Evolutionary conservation across 2,113 vertebrate species (phyloP), one percentile per base, ranked within the genome.

Genomic region (Carassius gibelio): DNA sequence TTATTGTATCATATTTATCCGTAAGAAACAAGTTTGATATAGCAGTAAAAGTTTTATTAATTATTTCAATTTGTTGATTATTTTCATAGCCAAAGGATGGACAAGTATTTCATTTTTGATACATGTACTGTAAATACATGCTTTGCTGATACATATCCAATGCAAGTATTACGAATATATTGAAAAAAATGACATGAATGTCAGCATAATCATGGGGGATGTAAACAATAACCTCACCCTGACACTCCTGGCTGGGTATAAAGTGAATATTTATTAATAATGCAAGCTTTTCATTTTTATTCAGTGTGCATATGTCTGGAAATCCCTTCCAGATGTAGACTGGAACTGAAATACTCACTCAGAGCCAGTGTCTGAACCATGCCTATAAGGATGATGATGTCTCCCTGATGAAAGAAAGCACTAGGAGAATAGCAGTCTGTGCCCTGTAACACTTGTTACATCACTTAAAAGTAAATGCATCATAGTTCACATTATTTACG

Each of bases 231-330:
- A 69, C 15, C 15, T 19, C 48, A 79, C n/a, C 30, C 45, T 26
- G 50, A 34, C n/a, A 55, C 83, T 66, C 15, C 4, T 19, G 23
- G 38, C n/a, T 36, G 26, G 36, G 36, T 72, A 14, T 42, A 72
- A 42, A 48, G n/a, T 36, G 71, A 84, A 11, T 7, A 36, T 26
- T 52, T 69, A 87, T 84, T 84, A 84, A 84, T 81, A 87, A 87
- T 75, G 75, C 26, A 84, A 55, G 30, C 14, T 62, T 57, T 36
- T 81, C 13, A 38, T 36, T 26, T 26, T 26, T 26, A 26, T 26
- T 26, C 26, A 52, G 68, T 34, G 30, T 59, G 3, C 19, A 8
- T n/a, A 21, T 61, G 57, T 61, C 52, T 55, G n/a, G 1, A 75
- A 68, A 75, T 78, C 66, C 55, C 75, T 55, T 75, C 75, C 82